Evolutionary conservation across 2,888 invertebrate genomes (phyloP).

Genomic region (Halocaridina rubra): DNA sequence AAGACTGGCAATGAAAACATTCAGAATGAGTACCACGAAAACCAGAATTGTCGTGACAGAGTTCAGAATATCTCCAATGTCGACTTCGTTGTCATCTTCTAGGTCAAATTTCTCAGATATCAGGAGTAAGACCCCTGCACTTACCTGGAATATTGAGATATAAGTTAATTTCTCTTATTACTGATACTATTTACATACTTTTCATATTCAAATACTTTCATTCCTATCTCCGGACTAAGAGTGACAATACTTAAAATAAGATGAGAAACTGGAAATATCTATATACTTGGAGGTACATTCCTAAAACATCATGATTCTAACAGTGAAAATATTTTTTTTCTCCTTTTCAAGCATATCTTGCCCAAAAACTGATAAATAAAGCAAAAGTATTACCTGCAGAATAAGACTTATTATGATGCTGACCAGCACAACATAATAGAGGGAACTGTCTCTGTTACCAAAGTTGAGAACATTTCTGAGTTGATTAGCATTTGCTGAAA

Average conservation of each 20-base stretch:
- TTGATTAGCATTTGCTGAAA: constrained; percentile 61
- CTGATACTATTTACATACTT: too few species aligned
- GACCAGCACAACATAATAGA: constrained; percentile 37
- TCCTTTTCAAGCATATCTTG: too few species aligned
- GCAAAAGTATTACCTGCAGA: constrained; percentile 57
- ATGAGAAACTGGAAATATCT: neutral
- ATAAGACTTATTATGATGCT: constrained; percentile 50
- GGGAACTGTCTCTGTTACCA: constrained; percentile 14
- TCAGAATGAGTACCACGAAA: constrained; percentile 59
- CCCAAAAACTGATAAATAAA: too few species aligned
- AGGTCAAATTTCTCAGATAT: constrained; percentile 54
- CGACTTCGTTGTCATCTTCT: constrained; percentile 41
- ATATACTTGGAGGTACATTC: neutral
- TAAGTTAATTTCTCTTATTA: too few species aligned
- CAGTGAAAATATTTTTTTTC: neutral
- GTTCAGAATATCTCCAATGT: constrained; percentile 31
- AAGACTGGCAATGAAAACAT: constrained; percentile 57
- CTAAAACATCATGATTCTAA: neutral
- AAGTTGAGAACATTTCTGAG: constrained; percentile 46
- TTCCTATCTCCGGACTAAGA: too few species aligned
- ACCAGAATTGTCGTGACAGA: constrained; percentile 31
- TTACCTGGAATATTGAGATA: too few species aligned
- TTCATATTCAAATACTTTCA: too few species aligned
- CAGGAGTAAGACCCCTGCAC: constrained; percentile 55
- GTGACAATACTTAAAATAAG: too few species aligned